These are phyloP conservation scores for Bagarius yarrelli DNA, from an alignment of 2,113 vertebrate genomes.

Conservation along the genomic window DNA sequence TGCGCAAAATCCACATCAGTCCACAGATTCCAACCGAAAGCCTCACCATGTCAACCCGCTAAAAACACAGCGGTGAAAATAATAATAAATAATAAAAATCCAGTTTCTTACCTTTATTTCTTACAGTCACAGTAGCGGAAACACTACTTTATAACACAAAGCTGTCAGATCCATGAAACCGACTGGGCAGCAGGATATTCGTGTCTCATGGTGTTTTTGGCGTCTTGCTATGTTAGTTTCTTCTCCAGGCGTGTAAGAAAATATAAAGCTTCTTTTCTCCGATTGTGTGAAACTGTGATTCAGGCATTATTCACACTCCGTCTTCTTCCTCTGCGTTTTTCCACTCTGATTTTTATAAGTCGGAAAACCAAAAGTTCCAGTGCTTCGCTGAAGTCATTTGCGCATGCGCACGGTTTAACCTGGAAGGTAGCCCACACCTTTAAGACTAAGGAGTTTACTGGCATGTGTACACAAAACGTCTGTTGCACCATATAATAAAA, in stretches of 20 bases:
- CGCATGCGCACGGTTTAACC: conserved; percentile 44
- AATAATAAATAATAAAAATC: background rate
- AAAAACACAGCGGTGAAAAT: background rate
- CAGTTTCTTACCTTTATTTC: conserved; percentile 28
- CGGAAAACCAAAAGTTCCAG: conserved; percentile 5
- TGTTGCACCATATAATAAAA: too few species aligned
- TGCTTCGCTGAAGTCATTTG: background rate
- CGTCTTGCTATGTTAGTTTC: conserved; percentile 26
- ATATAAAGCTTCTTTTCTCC: background rate
- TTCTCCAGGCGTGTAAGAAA: conserved; percentile 15
- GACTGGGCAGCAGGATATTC: background rate
- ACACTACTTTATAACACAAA: background rate
- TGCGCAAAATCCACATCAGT: background rate
- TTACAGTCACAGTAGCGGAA: background rate
- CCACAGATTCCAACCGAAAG: background rate
- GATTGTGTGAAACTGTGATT: conserved; percentile 26
- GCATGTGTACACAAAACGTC: too few species aligned
- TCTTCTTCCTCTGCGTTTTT: conserved; percentile 33
- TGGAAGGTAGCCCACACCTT: conserved; percentile 2
- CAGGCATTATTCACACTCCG: conserved; percentile 38
- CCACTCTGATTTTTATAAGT: conserved; percentile 20
- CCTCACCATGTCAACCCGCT: background rate
- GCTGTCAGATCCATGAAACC: conserved; percentile 36
- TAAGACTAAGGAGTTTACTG: too few species aligned
- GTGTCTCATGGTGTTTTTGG: background rate